Conservation (phyloP, 2,888 invertebrate genomes). For the Drosophila quinaria region DNA sequence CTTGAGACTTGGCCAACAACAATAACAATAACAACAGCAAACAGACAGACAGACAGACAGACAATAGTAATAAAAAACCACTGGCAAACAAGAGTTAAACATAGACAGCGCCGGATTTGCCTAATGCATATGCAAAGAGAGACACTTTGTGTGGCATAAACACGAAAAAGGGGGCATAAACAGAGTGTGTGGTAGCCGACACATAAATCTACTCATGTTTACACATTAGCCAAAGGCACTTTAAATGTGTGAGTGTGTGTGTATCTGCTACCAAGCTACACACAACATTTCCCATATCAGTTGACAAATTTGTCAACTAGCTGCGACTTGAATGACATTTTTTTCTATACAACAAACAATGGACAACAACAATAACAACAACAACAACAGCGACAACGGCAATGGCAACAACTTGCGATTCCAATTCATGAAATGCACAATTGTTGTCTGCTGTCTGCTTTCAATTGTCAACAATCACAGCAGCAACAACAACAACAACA, state of each 20-base stretch:
- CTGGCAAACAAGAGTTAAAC: constrained; percentile 49
- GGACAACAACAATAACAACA: constrained; percentile 49
- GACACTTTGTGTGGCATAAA: constrained; percentile 10
- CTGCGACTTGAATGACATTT: constrained; percentile 76
- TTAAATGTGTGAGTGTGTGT: constrained; percentile 18
- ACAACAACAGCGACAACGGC: constrained; percentile 26
- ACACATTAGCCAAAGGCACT: constrained; percentile 56
- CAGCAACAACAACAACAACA: constrained; percentile 29
- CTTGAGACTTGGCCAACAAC: constrained; percentile 65
- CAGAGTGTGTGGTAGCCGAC: constrained; percentile 26
- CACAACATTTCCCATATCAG: constrained; percentile 72
- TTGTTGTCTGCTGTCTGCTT: constrained; percentile 71
- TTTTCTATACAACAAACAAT: constrained; percentile 64
- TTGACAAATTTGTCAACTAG: constrained; percentile 77
- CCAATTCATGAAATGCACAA: constrained; percentile 79
- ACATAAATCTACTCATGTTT: constrained; percentile 74
- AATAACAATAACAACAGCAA: constrained; percentile 21
- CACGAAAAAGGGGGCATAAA: constrained; percentile 17
- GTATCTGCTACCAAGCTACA: constrained; percentile 48
- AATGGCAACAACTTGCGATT: constrained; percentile 41
- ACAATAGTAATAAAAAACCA: constrained; percentile 34
- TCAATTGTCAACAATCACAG: constrained; percentile 45
- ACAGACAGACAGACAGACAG: constrained; percentile 22
- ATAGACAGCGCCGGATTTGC: constrained; percentile 35
- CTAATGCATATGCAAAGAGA: constrained; percentile 55